Conservation (phyloP, 2,113 vertebrate species). For the Corapipo altera region DNA sequence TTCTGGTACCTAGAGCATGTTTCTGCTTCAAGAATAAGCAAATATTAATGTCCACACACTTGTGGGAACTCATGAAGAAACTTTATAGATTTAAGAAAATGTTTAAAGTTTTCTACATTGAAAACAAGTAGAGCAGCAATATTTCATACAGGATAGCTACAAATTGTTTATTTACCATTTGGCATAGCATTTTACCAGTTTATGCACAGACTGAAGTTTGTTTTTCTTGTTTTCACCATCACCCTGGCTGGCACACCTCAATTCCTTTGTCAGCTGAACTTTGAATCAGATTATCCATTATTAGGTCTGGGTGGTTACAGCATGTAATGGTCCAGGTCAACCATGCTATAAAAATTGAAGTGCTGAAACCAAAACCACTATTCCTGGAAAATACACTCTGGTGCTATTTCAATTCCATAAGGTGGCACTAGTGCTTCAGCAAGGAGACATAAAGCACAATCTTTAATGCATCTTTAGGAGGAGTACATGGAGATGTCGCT, state of each 20-base stretch:
- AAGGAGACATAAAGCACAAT: neutral
- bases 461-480: neutral
- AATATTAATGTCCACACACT: neutral
- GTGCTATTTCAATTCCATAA: neutral
- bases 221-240: neutral
- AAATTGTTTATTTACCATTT: neutral
- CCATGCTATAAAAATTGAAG: neutral
- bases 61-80: neutral
- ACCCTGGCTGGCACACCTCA: neutral
- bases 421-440: conserved; percentile 34
- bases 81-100: neutral
- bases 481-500: neutral
- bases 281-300: neutral
- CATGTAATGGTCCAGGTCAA: neutral
- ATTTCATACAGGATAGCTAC: neutral
- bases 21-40: neutral
- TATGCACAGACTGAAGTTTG: fast-evolving
- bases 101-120: neutral
- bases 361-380: neutral
- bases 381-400: neutral
- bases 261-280: neutral
- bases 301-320: neutral
- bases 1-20: neutral
- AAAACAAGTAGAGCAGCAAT: neutral
- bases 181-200: neutral